Evolutionary conservation across 2,888 invertebrate species (phyloP), one percentile per base, ranked within the genome.

Genomic region (Polydesmus complanatus): DNA sequence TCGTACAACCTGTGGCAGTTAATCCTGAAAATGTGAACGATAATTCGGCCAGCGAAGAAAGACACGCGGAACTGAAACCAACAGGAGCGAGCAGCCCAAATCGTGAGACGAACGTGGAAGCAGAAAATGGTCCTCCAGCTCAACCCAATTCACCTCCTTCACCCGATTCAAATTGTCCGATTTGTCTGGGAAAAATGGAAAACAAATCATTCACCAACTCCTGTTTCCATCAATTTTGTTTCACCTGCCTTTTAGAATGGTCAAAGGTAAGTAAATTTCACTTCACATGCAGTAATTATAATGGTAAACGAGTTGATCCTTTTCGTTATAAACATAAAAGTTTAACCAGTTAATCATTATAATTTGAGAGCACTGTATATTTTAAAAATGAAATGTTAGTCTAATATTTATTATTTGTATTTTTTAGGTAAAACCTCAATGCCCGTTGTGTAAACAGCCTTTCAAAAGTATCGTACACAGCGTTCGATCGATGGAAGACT

Each of bases 151-250:
- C 18, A 5, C 3, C 18, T 11, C 48, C 55, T 50, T 85, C 86
- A 26, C 88, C 90, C 1, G 88, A 88, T 1, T 86, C 88, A 2
- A 88, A 88, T 72, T 95, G 95, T 79, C 87, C 93, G 55, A 95
- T 95, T 71, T 95, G 95, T 70, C 80, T 95, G 62, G 89, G 89
- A 23, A 83, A 83, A 65, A 83, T 90, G 69, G 81, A 83, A 61
- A 90, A 94, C 72, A 91, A 88, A 71, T 92, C 90, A 27, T 91
- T 89, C 72, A 90, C 93, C 0, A 88, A 95, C 72, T 87, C 86
- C 56, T 96, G 95, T 72, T 81, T 88, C 72, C 95, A 96, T 74
- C 86, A 88, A 72, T 96, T 95, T 73, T 96, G 95, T 73, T 95
- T 93, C 72, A 85, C 84, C 66, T 96, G 95, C 71, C 78, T 96